phyloP scores from a whole-genome alignment of 2,797 vertebrate genomes.

The Ctenopoma multispine region DNA sequence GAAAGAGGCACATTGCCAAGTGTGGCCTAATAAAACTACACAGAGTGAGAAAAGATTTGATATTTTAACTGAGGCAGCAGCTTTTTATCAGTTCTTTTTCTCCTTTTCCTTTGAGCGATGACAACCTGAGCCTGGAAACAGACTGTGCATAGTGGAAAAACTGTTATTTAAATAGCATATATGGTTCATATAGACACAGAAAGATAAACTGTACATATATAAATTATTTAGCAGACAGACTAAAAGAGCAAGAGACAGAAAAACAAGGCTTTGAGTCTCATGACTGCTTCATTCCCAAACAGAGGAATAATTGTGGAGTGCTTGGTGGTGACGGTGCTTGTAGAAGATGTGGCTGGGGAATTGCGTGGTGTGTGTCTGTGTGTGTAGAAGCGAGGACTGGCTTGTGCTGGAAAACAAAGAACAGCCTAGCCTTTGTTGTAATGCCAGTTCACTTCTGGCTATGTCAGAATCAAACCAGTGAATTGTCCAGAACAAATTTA shows the following conservation, averaged over 20 bases:
- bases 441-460: constrained; percentile 60
- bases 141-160: constrained; percentile 4
- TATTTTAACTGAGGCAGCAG: constrained; percentile 27
- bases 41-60: constrained; percentile 43
- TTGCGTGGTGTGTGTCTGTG: constrained; percentile 21
- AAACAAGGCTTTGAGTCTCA: constrained; percentile 54
- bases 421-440: constrained; percentile 69
- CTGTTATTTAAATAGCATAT: background rate
- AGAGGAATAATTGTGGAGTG: constrained; percentile 72
- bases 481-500: constrained; percentile 34
- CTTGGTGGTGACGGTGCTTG: constrained; percentile 75
- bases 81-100: constrained; percentile 5
- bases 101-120: constrained; percentile 1
- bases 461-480: constrained; percentile 50
- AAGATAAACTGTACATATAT: constrained; percentile 4
- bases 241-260: constrained; percentile 1
- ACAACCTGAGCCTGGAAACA: constrained; percentile 2
- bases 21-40: constrained; percentile 68
- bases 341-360: constrained; percentile 47
- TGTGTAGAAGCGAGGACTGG: constrained; percentile 40
- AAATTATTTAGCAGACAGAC: constrained; percentile 39
- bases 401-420: constrained; percentile 73
- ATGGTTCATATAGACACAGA: background rate
- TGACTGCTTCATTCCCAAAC: constrained; percentile 69
- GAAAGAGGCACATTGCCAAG: constrained; percentile 69